These are phyloP conservation scores for Lutjanus erythropterus DNA, from an alignment of 2,113 vertebrate genomes.

Conservation along the genomic window DNA sequence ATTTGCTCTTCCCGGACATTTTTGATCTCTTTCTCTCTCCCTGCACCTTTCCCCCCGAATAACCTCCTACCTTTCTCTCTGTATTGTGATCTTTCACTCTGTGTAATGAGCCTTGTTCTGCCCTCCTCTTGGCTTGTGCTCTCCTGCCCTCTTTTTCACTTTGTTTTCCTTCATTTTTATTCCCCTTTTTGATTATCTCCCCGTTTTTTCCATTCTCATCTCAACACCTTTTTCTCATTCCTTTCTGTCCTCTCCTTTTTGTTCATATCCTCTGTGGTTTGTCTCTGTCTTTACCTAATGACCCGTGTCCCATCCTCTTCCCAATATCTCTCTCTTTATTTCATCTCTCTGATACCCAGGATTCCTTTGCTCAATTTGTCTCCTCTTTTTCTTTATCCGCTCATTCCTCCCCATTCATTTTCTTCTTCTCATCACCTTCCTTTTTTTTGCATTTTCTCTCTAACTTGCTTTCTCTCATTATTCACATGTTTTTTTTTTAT, in stretches of 20 bases:
- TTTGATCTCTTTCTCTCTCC: background rate
- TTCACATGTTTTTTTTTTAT: background rate
- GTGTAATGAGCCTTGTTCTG: background rate
- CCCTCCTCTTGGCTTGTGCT: background rate
- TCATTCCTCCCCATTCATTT: background rate
- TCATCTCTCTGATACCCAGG: background rate
- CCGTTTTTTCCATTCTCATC: background rate
- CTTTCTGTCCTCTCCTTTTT: background rate
- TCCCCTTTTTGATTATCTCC: background rate
- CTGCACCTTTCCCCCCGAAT: background rate
- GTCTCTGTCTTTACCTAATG: conserved; percentile 14
- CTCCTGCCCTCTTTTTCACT: background rate
- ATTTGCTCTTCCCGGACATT: background rate
- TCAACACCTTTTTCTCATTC: background rate
- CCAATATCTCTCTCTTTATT: background rate
- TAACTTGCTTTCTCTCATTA: background rate
- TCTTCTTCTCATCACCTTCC: background rate
- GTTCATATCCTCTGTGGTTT: background rate
- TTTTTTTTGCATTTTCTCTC: background rate
- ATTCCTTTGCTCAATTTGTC: background rate
- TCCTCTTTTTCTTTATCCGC: background rate
- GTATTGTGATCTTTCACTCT: background rate
- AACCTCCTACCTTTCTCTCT: background rate
- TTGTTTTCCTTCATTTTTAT: background rate
- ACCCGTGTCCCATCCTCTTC: conserved; percentile 1